A percentile compares a stretch with the other conserved stretches of the same genome.
These are phyloP conservation scores for Cyanoramphus novaezelandiae DNA, from an alignment of 2,113 vertebrate species.

Conservation along the genomic window DNA sequence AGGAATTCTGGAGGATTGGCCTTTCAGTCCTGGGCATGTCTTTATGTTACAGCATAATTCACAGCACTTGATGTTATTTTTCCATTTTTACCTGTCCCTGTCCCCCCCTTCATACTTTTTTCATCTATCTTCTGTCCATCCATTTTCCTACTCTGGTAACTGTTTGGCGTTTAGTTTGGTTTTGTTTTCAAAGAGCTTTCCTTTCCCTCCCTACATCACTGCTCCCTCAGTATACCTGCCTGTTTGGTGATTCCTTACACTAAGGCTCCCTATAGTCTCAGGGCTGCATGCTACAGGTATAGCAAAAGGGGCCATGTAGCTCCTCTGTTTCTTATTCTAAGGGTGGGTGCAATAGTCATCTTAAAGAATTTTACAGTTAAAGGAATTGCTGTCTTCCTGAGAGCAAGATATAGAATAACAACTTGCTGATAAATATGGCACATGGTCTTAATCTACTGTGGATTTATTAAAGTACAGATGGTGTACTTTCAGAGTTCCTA, in stretches of 20 bases:
- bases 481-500: slow-evolving; percentile 23
- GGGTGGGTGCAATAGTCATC: neutral
- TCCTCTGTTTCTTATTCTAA: neutral
- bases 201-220: neutral
- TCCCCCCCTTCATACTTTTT: neutral
- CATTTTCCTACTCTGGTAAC: neutral
- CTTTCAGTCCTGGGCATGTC: neutral
- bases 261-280: neutral
- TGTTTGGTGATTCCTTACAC: neutral
- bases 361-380: neutral
- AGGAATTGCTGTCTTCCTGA: neutral
- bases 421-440: neutral
- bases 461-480: slow-evolving; percentile 50
- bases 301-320: neutral
- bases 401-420: neutral
- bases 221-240: neutral
- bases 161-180: neutral
- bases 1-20: neutral
- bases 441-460: slow-evolving; percentile 5
- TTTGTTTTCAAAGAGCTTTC: neutral
- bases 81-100: neutral
- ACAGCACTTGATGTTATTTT: neutral
- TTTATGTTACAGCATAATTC: neutral
- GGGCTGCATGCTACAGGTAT: neutral
- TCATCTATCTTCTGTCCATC: neutral